A percentile compares a stretch with the other conserved stretches of the same genome.
These are phyloP conservation scores for Pseudorectes ferrugineus DNA, from an alignment of 2,113 vertebrate genomes.

Conservation along the genomic window DNA sequence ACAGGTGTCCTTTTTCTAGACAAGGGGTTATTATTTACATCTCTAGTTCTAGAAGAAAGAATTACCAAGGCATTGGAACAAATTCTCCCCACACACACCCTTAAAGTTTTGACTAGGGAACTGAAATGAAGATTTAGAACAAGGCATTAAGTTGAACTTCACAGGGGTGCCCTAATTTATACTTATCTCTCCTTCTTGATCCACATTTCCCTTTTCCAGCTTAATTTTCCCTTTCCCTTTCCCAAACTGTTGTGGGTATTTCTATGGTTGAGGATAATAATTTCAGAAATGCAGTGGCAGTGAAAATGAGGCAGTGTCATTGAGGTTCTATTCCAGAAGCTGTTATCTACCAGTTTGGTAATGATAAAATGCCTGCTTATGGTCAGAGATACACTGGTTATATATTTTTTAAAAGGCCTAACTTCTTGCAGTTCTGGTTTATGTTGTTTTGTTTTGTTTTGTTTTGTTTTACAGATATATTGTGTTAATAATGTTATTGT, in stretches of 20 bases:
- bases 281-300: not conserved
- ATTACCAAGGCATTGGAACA: not conserved
- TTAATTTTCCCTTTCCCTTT: not conserved
- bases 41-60: not conserved
- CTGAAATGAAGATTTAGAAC: not conserved
- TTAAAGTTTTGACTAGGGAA: not conserved
- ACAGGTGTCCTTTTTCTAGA: not conserved
- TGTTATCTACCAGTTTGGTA: not conserved
- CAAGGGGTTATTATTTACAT: not conserved
- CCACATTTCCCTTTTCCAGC: not conserved
- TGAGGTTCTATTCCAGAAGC: not conserved
- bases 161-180: not conserved
- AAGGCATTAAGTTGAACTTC: not conserved
- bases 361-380: not conserved
- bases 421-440: not conserved
- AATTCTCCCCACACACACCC: not conserved
- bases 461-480: not conserved
- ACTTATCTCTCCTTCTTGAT: not conserved
- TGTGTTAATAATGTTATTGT: not conserved
- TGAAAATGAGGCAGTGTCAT: not conserved
- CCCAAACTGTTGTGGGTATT: not conserved
- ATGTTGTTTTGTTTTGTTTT: not conserved
- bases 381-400: not conserved
- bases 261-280: not conserved
- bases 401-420: not conserved